phyloP scores from a whole-genome alignment of 2,113 vertebrate genomes.

The Oryzias melastigma region DNA sequence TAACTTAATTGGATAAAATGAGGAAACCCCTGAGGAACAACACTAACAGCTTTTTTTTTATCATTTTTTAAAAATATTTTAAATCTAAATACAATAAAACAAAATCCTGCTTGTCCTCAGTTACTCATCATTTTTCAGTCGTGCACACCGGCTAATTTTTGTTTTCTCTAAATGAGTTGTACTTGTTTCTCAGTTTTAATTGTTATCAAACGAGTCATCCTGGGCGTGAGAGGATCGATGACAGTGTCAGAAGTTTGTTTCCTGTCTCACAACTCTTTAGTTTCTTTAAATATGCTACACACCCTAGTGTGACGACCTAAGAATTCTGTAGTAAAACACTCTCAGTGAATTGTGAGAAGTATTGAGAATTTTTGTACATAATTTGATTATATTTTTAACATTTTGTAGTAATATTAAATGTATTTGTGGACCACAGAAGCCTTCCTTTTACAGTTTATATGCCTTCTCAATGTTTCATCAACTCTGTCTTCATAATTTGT shows the following conservation, averaged over 20 bases:
- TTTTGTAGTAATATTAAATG: too few species aligned
- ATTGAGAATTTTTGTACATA: background rate
- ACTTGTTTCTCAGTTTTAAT: conserved; percentile 2
- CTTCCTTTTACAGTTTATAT: too few species aligned
- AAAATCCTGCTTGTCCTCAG: too few species aligned
- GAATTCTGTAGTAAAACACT: background rate
- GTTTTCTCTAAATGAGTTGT: conserved; percentile 3
- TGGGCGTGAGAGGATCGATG: background rate
- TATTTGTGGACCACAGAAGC: too few species aligned
- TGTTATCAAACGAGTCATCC: conserved; percentile 2
- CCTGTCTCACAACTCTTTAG: conserved; percentile 7
- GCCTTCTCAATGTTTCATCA: background rate
- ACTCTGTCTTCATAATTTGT: background rate
- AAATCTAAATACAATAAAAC: too few species aligned
- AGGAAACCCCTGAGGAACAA: too few species aligned
- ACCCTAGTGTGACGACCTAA: conserved; percentile 24
- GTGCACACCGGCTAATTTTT: background rate
- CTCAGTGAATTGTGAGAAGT: background rate
- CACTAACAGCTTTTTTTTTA: too few species aligned
- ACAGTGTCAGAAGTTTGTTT: background rate
- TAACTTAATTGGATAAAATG: too few species aligned
- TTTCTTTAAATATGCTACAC: conserved; percentile 4
- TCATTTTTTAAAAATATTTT: too few species aligned
- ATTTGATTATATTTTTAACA: too few species aligned
- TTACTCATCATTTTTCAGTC: too few species aligned